A percentile compares a stretch with the other conserved stretches of the same genome.
Evolutionary conservation across 2,888 invertebrate species (phyloP).

Genomic region (Erebia aethiops): DNA sequence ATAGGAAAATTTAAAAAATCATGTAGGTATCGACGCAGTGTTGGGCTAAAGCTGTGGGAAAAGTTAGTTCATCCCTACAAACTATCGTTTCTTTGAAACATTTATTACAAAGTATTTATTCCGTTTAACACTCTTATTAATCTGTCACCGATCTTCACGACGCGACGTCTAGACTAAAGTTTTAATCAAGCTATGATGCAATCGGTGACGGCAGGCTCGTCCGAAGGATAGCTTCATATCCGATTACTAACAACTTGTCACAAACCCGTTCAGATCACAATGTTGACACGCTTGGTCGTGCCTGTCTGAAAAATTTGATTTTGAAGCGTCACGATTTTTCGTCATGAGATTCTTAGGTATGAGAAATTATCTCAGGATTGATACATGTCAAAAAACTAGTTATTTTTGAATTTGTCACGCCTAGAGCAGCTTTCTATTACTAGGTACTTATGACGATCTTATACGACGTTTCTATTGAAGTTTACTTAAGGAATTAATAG

Average conservation of each 20-base stretch:
- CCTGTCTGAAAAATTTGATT: conserved; percentile 20
- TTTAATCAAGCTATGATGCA: conserved; percentile 8
- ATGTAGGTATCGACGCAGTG: too few species aligned
- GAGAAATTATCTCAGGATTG: conserved; percentile 9
- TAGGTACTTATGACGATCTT: not conserved
- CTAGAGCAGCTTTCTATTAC: not conserved
- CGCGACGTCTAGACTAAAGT: conserved; percentile 1
- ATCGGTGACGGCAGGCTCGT: conserved; percentile 12
- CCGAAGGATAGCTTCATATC: not conserved
- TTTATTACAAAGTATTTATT: not conserved
- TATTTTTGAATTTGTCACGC: not conserved
- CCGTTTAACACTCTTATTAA: not conserved
- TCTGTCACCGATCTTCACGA: conserved; percentile 12
- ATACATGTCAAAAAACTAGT: conserved; percentile 10
- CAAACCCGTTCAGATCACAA: conserved; percentile 29
- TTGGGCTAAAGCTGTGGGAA: too few species aligned
- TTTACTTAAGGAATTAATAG: not conserved
- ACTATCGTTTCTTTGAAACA: too few species aligned
- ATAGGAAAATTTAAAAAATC: too few species aligned
- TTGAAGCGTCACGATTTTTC: conserved; percentile 27
- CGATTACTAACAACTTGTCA: conserved; percentile 18
- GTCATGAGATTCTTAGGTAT: not conserved
- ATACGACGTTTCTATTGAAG: not conserved
- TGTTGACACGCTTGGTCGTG: conserved; percentile 29
- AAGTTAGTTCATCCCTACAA: too few species aligned